phyloP scores from a whole-genome alignment of 2,113 vertebrate genomes.

The Etia nguti region DNA sequence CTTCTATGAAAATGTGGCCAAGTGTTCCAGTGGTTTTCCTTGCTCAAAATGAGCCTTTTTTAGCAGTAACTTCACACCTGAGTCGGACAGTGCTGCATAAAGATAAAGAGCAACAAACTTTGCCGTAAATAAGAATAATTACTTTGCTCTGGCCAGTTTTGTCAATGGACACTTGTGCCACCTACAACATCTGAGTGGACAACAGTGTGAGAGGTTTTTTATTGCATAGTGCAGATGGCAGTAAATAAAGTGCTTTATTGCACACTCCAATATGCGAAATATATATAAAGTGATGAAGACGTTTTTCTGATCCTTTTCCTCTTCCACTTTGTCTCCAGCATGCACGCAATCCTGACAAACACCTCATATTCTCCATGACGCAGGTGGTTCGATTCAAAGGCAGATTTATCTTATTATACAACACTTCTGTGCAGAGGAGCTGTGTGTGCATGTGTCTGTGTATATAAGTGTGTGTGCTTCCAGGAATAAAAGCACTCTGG shows the following conservation, averaged over 20 bases:
- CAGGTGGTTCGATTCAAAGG: conserved; percentile 39
- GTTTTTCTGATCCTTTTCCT: background rate
- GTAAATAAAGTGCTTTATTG: background rate
- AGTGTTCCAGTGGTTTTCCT: background rate
- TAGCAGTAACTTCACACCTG: no score
- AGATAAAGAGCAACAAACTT: no score
- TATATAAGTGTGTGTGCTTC: background rate
- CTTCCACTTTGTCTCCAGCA: background rate
- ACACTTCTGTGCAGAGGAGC: background rate
- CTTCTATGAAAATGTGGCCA: background rate
- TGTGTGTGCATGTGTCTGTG: background rate
- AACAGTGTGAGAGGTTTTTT: background rate
- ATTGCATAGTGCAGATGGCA: background rate
- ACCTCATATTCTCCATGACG: conserved; percentile 60
- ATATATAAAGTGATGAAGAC: background rate
- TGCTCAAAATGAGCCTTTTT: background rate
- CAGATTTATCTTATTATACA: conserved; percentile 60
- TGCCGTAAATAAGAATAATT: background rate
- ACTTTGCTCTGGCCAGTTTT: background rate
- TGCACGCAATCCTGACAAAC: background rate
- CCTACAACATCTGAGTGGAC: background rate
- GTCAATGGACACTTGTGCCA: background rate
- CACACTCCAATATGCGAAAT: background rate
- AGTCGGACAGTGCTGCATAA: no score
- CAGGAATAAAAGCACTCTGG: conserved; percentile 23